Conservation (phyloP, 1,140 invertebrate genomes). For the Achatina immaculata region DNA sequence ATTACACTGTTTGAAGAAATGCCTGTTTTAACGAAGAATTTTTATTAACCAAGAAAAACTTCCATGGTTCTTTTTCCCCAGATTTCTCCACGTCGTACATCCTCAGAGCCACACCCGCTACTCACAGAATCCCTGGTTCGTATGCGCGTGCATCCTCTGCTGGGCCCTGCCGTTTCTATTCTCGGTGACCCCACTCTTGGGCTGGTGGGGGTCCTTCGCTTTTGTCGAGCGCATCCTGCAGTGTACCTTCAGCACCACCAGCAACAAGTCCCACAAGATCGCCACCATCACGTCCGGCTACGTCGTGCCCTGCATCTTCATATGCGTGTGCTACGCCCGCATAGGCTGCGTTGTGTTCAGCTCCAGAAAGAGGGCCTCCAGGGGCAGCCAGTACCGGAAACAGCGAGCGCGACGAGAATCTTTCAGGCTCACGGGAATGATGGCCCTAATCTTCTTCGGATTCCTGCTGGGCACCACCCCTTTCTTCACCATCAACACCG, state of each 20-base stretch:
- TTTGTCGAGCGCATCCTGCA: slow-evolving; percentile 57
- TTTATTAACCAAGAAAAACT: too few species aligned
- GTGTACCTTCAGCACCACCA: slow-evolving; percentile 56
- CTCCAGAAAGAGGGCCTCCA: slow-evolving; percentile 50
- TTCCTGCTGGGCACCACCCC: slow-evolving; percentile 59
- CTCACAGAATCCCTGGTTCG: slow-evolving; percentile 46
- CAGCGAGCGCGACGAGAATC: slow-evolving; percentile 47
- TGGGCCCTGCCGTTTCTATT: slow-evolving; percentile 58
- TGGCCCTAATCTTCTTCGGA: slow-evolving; percentile 57
- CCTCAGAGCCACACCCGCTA: slow-evolving; percentile 52
- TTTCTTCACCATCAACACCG: slow-evolving; percentile 56
- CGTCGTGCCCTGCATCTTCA: slow-evolving; percentile 61
- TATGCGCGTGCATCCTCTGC: slow-evolving; percentile 50
- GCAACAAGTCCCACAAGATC: slow-evolving; percentile 57
- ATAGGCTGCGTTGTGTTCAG: slow-evolving; percentile 59
- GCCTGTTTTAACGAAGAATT: too few species aligned
- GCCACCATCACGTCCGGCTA: slow-evolving; percentile 57
- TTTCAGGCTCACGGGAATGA: slow-evolving; percentile 57
- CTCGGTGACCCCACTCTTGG: slow-evolving; percentile 52
- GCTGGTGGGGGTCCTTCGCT: slow-evolving; percentile 55
- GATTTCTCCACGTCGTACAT: slow-evolving; percentile 61
- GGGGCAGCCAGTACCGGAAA: slow-evolving; percentile 47
- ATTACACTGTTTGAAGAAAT: too few species aligned
- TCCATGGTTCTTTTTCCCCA: neutral
- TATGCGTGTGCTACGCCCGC: slow-evolving; percentile 60